Evolutionary conservation across 2,888 invertebrate species (phyloP).

Genomic region (Saturnia pavonia): DNA sequence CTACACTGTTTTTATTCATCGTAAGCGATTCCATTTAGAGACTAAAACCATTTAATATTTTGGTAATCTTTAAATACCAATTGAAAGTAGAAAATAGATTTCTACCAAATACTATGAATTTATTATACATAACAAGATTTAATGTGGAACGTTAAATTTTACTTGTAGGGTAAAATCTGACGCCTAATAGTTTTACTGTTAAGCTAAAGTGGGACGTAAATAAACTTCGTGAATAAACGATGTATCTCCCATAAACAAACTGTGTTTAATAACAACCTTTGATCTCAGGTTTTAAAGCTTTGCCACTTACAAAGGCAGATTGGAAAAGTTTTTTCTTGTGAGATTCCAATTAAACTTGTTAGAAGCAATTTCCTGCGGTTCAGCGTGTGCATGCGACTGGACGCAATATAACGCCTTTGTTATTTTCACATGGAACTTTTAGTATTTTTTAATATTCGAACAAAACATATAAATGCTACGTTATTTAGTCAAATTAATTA

Average conservation of each 20-base stretch:
- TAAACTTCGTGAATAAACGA: conserved; percentile 37
- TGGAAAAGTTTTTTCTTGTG: conserved; percentile 78
- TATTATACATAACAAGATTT: background rate
- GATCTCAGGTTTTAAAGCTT: conserved; percentile 64
- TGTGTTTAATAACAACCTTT: conserved; percentile 57
- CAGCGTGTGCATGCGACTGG: conserved; percentile 53
- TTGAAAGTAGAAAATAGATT: too few species aligned
- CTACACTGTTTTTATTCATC: too few species aligned
- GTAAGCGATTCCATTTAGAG: too few species aligned
- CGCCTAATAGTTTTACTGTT: background rate
- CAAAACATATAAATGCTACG: background rate
- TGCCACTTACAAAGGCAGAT: conserved; percentile 72
- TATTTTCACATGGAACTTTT: conserved; percentile 30
- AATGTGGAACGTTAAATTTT: background rate
- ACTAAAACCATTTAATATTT: too few species aligned
- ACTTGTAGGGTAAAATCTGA: background rate
- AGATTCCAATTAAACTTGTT: conserved; percentile 78
- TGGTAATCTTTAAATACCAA: too few species aligned
- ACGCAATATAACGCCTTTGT: conserved; percentile 35
- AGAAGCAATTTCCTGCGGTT: conserved; percentile 69
- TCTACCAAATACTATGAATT: too few species aligned
- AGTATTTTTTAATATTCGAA: background rate
- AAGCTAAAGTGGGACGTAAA: conserved; percentile 13
- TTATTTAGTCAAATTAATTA: background rate
- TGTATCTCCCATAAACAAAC: conserved; percentile 48